A percentile compares a stretch with the other conserved stretches of the same genome.
Evolutionary conservation across 2,797 vertebrate genomes (phyloP).

Genomic region (Phataginus tetradactyla): DNA sequence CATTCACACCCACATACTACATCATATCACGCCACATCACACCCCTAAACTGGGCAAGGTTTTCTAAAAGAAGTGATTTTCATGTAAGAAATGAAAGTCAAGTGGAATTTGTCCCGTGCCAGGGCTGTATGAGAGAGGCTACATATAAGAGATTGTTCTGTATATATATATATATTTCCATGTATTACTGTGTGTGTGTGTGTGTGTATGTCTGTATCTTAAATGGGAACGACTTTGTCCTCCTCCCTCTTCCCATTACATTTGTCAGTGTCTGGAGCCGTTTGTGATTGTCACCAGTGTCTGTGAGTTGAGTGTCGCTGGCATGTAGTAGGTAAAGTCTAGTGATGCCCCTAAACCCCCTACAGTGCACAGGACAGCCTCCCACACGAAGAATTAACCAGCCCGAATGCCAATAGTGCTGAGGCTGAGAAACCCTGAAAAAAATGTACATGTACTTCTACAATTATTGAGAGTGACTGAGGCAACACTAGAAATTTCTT

Average conservation of each 20-base stretch:
- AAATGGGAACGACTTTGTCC: background rate
- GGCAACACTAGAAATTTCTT: background rate
- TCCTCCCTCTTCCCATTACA: background rate
- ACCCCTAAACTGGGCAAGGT: background rate
- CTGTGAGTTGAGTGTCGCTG: background rate
- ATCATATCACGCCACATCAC: background rate
- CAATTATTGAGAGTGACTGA: background rate
- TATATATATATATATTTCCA: background rate
- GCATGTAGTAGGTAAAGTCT: background rate
- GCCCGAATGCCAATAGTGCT: background rate
- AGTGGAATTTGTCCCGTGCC: background rate
- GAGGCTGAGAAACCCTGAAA: background rate
- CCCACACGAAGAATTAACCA: background rate
- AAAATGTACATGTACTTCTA: background rate
- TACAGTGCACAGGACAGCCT: background rate
- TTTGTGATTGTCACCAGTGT: background rate
- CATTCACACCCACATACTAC: background rate
- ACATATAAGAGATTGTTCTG: background rate
- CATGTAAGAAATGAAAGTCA: constrained; percentile 3
- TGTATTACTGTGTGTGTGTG: background rate
- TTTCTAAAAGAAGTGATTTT: constrained; percentile 19
- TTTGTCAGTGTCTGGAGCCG: background rate
- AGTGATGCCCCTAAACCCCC: background rate
- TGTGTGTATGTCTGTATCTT: background rate
- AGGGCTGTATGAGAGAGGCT: background rate